Percentiles rank a stretch among this genome's conserved stretches.
These are phyloP conservation scores for Struthidea cinerea DNA, from an alignment of 2,113 vertebrate genomes.

Conservation along the genomic window DNA sequence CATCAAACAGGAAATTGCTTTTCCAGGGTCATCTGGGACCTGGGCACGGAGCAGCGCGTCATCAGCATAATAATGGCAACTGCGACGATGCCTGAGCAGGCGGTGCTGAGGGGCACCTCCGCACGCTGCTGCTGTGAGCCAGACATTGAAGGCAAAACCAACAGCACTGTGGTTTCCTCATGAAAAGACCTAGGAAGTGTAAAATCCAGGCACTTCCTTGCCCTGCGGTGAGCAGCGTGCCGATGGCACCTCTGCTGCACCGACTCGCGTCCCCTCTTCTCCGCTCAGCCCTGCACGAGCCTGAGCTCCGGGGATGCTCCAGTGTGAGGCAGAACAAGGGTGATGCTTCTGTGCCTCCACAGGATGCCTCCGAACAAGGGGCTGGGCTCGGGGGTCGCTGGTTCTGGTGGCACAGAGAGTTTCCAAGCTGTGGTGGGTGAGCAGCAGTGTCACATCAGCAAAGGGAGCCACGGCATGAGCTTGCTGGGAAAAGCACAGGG, in stretches of 20 bases:
- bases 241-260: fast-evolving
- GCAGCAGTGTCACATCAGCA: not conserved
- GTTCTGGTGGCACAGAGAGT: fast-evolving
- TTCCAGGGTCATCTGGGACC: slow-evolving; percentile 32
- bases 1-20: slow-evolving; percentile 66
- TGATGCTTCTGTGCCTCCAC: not conserved
- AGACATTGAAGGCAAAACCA: not conserved
- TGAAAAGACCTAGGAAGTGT: not conserved
- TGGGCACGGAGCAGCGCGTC: not conserved
- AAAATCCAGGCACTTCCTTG: not conserved
- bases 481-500: fast-evolving
- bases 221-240: fast-evolving
- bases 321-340: fast-evolving
- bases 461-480: fast-evolving
- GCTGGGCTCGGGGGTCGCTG: fast-evolving
- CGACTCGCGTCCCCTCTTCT: too few relatives aligned
- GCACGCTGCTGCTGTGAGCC: not conserved
- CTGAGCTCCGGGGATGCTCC: not conserved
- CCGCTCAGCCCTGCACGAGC: fast-evolving
- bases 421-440: not conserved
- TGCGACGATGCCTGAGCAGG: not conserved
- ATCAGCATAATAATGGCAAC: slow-evolving; percentile 9
- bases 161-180: not conserved
- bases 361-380: fast-evolving
- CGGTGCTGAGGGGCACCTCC: not conserved